Evolutionary conservation across 1,140 invertebrate species (phyloP), one percentile per base, ranked within the genome.

Genomic region (Maconellicoccus hirsutus): DNA sequence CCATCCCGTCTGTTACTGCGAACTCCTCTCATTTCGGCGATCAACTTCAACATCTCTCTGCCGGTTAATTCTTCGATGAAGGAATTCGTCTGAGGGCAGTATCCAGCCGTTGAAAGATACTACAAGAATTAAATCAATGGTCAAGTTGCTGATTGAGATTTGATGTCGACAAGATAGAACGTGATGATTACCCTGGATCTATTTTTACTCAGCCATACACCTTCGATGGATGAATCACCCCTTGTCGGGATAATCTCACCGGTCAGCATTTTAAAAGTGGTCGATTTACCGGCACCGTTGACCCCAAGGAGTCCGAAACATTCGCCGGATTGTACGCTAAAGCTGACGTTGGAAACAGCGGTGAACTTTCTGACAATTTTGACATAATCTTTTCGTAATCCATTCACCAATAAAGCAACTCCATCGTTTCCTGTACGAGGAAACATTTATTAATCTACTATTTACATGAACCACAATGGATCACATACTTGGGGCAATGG

Each of bases 241-340:
- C 23, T 27, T 12, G 74, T 75, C 0, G 74, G 72, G 1, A 42
- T 59, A 61, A 73, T 71, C 52, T 73, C 75, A 16, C 75, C 76
- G 21, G 76, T 77, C 23, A 77, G 63, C 73, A 77, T 75, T 73
- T 88, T 88, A 75, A 96, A 95, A 6, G 91, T 94, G 12, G 91
- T 91, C 4, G 92, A 93, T 81, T 96, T 96, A 2, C 94, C 94
- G 3, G 94, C 93, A 0, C 93, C 94, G 76, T 89, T 89, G 0
- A 89, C 83, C 21, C 92, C 91, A 1, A 93, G 76, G 19, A 94
- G 80, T 1, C 92, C 92, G 80, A 94, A 93, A 78, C 92, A 94
- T 79, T 92, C 88, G 1, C 89, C 88, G 16, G 83, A 81, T n/a
- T 82, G 81, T 14, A 85, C 82, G 6, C 79, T 84, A 71, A 93